phyloP scores from a whole-genome alignment of 2,113 vertebrate species.

The Calyptommatus sinebrachiatus region DNA sequence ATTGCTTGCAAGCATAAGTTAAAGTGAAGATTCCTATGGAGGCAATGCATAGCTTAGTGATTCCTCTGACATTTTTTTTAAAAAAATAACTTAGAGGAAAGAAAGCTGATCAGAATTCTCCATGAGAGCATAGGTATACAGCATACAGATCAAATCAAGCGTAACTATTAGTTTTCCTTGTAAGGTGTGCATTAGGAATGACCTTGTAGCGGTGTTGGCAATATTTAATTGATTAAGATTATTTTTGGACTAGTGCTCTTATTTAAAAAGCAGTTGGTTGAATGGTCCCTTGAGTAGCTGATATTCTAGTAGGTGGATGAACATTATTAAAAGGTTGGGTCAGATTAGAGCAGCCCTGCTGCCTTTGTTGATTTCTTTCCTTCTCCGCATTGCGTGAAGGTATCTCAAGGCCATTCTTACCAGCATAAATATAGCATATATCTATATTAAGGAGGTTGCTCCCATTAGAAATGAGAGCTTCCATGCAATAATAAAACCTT shows the following conservation, averaged over 20 bases:
- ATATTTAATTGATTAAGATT: conserved; percentile 70
- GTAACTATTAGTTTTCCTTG: conserved; percentile 54
- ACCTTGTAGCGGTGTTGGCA: conserved; percentile 63
- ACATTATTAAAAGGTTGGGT: conserved; percentile 63
- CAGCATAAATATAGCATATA: conserved; percentile 53
- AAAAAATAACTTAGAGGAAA: conserved; percentile 29
- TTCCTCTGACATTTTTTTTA: conserved; percentile 33
- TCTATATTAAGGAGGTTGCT: conserved; percentile 26
- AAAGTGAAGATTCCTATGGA: conserved; percentile 43
- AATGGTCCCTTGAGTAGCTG: conserved; percentile 64
- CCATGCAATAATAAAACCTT: conserved; percentile 65
- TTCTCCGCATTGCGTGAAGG: conserved; percentile 52
- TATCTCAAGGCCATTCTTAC: conserved; percentile 32
- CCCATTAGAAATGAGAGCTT: conserved; percentile 24
- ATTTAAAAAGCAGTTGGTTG: conserved; percentile 69
- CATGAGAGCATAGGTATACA: conserved; percentile 37
- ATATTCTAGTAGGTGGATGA: conserved; percentile 66
- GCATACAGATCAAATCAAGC: conserved; percentile 30
- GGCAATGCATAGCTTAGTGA: conserved; percentile 50
- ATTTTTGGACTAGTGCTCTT: conserved; percentile 68
- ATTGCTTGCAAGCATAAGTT: conserved; percentile 61
- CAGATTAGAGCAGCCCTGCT: conserved; percentile 52
- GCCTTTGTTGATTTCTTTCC: conserved; percentile 35
- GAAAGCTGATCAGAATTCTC: conserved; percentile 32
- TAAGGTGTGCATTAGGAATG: conserved; percentile 58